A percentile compares a stretch with the other conserved stretches of the same genome.
These are phyloP conservation scores for Arrhopalites spinosus DNA, from an alignment of 2,888 invertebrate species.

Conservation along the genomic window DNA sequence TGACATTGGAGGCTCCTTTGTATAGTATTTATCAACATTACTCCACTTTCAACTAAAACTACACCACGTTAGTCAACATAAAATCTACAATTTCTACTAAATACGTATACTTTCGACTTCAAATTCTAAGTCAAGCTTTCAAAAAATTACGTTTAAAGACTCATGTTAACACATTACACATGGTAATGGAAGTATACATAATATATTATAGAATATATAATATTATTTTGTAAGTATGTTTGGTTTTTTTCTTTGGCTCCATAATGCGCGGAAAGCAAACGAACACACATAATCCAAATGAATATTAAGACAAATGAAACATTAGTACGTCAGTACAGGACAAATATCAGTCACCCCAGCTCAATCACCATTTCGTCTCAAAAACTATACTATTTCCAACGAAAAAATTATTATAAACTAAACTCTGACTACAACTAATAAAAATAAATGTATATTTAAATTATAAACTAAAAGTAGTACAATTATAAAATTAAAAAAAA, in stretches of 20 bases:
- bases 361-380: not conserved
- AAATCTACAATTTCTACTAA: not conserved
- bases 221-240: conserved; percentile 4
- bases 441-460: not conserved
- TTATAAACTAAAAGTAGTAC: not conserved
- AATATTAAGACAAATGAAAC: conserved; percentile 10
- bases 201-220: not conserved
- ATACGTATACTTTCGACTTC: not conserved
- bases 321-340: conserved; percentile 13
- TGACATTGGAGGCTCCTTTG: conserved; percentile 40
- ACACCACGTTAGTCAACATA: conserved; percentile 12
- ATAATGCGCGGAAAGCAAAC: conserved; percentile 38
- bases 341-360: conserved; percentile 4
- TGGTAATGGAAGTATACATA: too few species aligned
- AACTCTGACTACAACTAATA: not conserved
- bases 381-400: not conserved
- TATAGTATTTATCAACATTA: conserved; percentile 19
- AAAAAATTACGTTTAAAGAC: too few species aligned
- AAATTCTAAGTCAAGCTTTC: not conserved
- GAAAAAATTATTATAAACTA: not conserved
- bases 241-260: conserved; percentile 36
- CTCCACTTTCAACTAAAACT: conserved; percentile 8
- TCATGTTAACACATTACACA: too few species aligned
- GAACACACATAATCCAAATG: conserved; percentile 12
- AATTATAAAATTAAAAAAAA: conserved; percentile 5